A percentile compares a stretch with the other conserved stretches of the same genome.
phyloP scores from a whole-genome alignment of 2,888 invertebrate species.

The Sminthurinus aureus region DNA sequence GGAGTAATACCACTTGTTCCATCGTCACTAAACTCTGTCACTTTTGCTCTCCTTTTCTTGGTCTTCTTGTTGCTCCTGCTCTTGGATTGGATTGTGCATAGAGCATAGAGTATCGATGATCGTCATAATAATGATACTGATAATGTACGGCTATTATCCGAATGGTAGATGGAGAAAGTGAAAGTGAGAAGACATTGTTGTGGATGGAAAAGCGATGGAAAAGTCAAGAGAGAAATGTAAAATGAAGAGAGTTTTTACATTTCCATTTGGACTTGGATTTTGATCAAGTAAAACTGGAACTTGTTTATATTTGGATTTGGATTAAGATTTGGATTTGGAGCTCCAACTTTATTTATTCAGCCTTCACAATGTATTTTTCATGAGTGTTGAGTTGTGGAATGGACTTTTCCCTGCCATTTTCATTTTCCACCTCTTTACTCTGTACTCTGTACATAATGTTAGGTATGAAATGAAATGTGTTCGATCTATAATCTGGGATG shows the following conservation, averaged over 20 bases:
- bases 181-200: conserved; percentile 24
- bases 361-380: too few species aligned
- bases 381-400: too few species aligned
- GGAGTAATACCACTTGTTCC: not conserved
- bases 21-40: not conserved
- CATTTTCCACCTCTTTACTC: not conserved
- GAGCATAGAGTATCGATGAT: not conserved
- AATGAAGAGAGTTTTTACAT: not conserved
- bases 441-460: too few species aligned
- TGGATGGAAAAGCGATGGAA: not conserved
- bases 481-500: not conserved
- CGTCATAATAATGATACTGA: too few species aligned
- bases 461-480: too few species aligned
- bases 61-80: conserved; percentile 7
- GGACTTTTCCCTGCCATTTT: too few species aligned
- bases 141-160: not conserved
- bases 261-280: conserved; percentile 7
- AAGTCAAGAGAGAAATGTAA: not conserved
- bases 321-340: not conserved
- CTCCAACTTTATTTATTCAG: not conserved
- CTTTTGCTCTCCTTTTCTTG: conserved; percentile 15
- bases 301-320: conserved; percentile 6
- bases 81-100: not conserved
- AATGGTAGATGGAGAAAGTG: conserved; percentile 12
- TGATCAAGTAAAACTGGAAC: conserved; percentile 11